These are phyloP conservation scores for Karalla daura DNA, from an alignment of 2,797 vertebrate genomes.

Conservation along the genomic window DNA sequence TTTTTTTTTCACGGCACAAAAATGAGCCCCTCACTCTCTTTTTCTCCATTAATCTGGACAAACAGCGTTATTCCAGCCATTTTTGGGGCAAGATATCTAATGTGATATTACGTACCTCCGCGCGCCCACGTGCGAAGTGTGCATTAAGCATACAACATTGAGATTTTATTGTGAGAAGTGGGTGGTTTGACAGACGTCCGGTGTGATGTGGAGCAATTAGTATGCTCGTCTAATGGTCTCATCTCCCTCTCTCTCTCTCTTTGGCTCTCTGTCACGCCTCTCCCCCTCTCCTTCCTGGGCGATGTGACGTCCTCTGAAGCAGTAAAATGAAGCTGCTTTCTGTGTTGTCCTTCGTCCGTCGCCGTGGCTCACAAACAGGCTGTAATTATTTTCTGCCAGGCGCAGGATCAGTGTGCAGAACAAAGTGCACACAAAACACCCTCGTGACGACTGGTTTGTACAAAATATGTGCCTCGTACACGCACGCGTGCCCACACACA, in stretches of 20 bases:
- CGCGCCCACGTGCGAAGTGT: constrained; percentile 28
- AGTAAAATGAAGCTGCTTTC: constrained; percentile 74
- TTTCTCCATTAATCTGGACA: constrained; percentile 41
- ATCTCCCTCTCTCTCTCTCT: constrained; percentile 54
- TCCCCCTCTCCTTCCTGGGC: constrained; percentile 54
- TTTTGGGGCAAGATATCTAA: constrained; percentile 24
- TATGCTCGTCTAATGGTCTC: constrained; percentile 73
- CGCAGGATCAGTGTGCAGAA: constrained; percentile 82
- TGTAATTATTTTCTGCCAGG: constrained; percentile 85
- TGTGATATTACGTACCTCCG: background rate
- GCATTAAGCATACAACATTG: constrained; percentile 50
- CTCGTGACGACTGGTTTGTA: constrained; percentile 75
- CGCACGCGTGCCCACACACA: constrained; percentile 1
- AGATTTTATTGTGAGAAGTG: constrained; percentile 66
- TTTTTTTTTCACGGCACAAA: constrained; percentile 15
- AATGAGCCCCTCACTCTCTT: constrained; percentile 14
- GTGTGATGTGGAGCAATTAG: constrained; percentile 83
- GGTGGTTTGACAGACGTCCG: constrained; percentile 80
- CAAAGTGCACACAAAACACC: constrained; percentile 84
- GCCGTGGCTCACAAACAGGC: constrained; percentile 72
- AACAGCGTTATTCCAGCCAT: constrained; percentile 53
- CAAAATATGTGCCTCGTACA: constrained; percentile 70
- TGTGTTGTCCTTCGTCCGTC: constrained; percentile 77
- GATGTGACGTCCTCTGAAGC: constrained; percentile 83
- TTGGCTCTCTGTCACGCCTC: constrained; percentile 37